Conservation (phyloP, 2,797 vertebrate genomes). For the Odontamblyopus rebecca region DNA sequence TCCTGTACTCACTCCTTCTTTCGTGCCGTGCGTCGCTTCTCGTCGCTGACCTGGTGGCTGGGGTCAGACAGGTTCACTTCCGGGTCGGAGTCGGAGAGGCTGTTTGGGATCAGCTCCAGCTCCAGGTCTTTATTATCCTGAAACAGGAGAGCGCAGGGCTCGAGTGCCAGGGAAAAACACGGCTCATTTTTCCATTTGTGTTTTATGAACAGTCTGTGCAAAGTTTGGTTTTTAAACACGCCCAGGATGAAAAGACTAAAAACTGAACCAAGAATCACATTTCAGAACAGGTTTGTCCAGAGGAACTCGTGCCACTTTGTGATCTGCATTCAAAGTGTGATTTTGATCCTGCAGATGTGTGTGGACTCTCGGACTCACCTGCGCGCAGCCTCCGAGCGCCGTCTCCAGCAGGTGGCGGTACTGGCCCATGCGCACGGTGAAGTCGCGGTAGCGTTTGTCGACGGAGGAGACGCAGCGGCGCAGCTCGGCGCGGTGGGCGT, state of each 20-base stretch:
- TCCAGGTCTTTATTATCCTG: slow-evolving; percentile 95
- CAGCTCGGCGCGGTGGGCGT: slow-evolving; percentile 91
- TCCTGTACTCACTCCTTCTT: slow-evolving; percentile 84
- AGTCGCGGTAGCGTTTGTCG: slow-evolving; percentile 94
- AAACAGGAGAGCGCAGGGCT: neutral
- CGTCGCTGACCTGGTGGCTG: slow-evolving; percentile 92
- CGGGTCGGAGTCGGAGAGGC: slow-evolving; percentile 92
- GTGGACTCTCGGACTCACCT: slow-evolving; percentile 71
- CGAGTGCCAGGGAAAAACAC: too few relatives aligned
- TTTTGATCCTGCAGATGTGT: too few relatives aligned
- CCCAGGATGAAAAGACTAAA: too few relatives aligned
- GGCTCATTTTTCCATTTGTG: too few relatives aligned
- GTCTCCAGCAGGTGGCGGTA: slow-evolving; percentile 91
- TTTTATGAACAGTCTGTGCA: too few relatives aligned
- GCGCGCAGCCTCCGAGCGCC: slow-evolving; percentile 88
- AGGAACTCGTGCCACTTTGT: too few relatives aligned
- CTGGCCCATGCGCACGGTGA: slow-evolving; percentile 94
- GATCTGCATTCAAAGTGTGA: too few relatives aligned
- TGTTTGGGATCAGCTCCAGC: slow-evolving; percentile 94
- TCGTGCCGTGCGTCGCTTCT: slow-evolving; percentile 93
- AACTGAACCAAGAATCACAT: too few relatives aligned
- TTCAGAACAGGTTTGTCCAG: too few relatives aligned
- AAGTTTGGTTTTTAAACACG: too few relatives aligned
- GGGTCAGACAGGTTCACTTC: slow-evolving; percentile 94
- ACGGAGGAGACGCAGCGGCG: slow-evolving; percentile 93